Evolutionary conservation across 1,140 invertebrate species (phyloP).

Genomic region (Antheraea pernyi): DNA sequence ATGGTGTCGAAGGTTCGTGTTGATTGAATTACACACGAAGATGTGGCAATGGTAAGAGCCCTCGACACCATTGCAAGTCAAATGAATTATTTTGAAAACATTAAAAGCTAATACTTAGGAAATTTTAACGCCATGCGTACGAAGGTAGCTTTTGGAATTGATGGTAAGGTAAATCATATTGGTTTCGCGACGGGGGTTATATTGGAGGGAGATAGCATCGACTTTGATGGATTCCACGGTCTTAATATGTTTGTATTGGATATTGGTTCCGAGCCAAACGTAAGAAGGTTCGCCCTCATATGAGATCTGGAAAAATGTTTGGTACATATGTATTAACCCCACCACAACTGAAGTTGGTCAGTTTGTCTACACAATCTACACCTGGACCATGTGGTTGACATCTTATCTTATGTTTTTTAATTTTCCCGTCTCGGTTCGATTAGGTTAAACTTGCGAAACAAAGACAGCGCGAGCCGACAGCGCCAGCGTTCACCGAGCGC

Average conservation of each 20-base stretch:
- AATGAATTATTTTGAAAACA: slow-evolving; percentile 67
- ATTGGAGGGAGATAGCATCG: neutral
- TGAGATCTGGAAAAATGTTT: too few relatives aligned
- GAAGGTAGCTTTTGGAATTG: slow-evolving; percentile 53
- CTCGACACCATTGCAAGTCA: slow-evolving; percentile 74
- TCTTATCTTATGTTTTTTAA: too few relatives aligned
- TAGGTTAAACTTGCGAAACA: too few relatives aligned
- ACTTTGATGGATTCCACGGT: slow-evolving; percentile 15
- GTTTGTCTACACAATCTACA: too few relatives aligned
- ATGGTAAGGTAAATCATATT: neutral
- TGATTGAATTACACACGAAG: slow-evolving; percentile 24
- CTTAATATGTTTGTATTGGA: neutral
- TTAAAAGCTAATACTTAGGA: slow-evolving; percentile 38
- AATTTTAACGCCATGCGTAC: neutral
- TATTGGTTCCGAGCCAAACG: neutral
- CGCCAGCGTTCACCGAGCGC: too few relatives aligned
- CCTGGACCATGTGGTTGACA: too few relatives aligned
- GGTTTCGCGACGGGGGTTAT: neutral
- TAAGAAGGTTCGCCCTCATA: neutral
- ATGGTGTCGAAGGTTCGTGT: slow-evolving; percentile 61
- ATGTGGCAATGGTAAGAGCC: slow-evolving; percentile 39
- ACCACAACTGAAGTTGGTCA: too few relatives aligned
- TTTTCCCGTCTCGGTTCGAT: too few relatives aligned
- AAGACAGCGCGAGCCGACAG: too few relatives aligned
- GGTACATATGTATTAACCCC: too few relatives aligned